Conservation (phyloP, 2,888 invertebrate genomes). For the Poecilobothrus nobilitatus region DNA sequence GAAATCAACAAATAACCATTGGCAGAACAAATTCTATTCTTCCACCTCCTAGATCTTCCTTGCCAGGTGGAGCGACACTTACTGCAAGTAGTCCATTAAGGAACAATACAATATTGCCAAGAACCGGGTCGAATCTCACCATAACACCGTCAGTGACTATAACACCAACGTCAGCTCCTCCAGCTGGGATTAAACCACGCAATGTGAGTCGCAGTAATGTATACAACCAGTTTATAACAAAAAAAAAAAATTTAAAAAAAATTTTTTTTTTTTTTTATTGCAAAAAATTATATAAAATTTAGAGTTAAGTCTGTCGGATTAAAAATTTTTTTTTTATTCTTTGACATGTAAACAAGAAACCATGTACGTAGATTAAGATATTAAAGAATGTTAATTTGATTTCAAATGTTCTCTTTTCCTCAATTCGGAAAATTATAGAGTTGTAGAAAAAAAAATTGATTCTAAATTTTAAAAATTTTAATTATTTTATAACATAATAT, state of each 20-base stretch:
- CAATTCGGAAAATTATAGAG: no score
- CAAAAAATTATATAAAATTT: background rate
- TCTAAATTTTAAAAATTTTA: no score
- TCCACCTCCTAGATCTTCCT: slow-evolving; percentile 43
- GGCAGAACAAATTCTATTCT: slow-evolving; percentile 33
- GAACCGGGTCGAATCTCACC: slow-evolving; percentile 45
- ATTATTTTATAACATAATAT: background rate
- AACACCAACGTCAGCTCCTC: slow-evolving; percentile 64
- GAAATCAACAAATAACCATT: slow-evolving; percentile 29
- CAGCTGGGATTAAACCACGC: slow-evolving; percentile 45
- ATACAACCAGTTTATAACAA: slow-evolving; percentile 31
- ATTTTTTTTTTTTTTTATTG: background rate
- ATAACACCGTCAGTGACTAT: slow-evolving; percentile 67
- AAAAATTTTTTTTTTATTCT: no score
- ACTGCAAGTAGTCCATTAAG: slow-evolving; percentile 46
- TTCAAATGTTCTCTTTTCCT: no score
- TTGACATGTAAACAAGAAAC: no score
- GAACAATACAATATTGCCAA: slow-evolving; percentile 35
- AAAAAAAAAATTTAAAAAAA: background rate
- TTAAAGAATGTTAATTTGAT: no score
- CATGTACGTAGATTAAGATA: no score
- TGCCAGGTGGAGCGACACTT: slow-evolving; percentile 55
- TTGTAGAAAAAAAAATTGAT: no score
- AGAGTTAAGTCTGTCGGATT: no score
- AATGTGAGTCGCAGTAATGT: slow-evolving; percentile 47